Percentiles rank a stretch among this genome's conserved stretches.
Conservation (phyloP, 2,797 vertebrate genomes). For the Tokudaia muenninki region DNA sequence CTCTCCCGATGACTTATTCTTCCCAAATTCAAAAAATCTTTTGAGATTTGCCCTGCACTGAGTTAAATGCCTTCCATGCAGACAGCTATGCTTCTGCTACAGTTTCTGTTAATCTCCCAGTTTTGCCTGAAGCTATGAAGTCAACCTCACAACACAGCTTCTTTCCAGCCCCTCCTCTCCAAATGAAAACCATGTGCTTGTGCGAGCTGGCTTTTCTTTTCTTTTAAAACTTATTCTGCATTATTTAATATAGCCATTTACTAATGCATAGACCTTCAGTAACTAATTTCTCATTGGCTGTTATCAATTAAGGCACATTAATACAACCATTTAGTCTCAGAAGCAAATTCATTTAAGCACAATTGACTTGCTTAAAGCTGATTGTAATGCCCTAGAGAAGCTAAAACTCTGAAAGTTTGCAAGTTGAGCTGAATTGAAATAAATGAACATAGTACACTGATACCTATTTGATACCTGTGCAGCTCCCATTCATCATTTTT, state of each 20-base stretch:
- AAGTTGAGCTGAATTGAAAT: neutral
- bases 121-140: constrained; percentile 86
- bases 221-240: constrained; percentile 72
- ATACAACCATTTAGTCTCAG: constrained; percentile 71
- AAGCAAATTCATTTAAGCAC: constrained; percentile 62
- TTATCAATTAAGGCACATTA: constrained; percentile 79
- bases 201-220: constrained; percentile 76
- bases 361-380: constrained; percentile 33
- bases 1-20: neutral
- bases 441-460: constrained; percentile 45
- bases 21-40: constrained; percentile 81
- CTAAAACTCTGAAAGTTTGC: constrained; percentile 53
- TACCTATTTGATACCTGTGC: constrained; percentile 37
- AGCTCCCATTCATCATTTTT: neutral
- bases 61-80: constrained; percentile 85
- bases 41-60: constrained; percentile 81
- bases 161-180: constrained; percentile 42
- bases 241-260: constrained; percentile 79
- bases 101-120: constrained; percentile 87
- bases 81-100: constrained; percentile 78
- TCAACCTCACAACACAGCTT: constrained; percentile 82
- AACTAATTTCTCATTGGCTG: constrained; percentile 61
- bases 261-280: constrained; percentile 69
- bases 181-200: constrained; percentile 88
- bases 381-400: constrained; percentile 45